Evolutionary conservation across 1,140 invertebrate species (phyloP), one percentile per base, ranked within the genome.

Genomic region (Cyclargus thomasi): DNA sequence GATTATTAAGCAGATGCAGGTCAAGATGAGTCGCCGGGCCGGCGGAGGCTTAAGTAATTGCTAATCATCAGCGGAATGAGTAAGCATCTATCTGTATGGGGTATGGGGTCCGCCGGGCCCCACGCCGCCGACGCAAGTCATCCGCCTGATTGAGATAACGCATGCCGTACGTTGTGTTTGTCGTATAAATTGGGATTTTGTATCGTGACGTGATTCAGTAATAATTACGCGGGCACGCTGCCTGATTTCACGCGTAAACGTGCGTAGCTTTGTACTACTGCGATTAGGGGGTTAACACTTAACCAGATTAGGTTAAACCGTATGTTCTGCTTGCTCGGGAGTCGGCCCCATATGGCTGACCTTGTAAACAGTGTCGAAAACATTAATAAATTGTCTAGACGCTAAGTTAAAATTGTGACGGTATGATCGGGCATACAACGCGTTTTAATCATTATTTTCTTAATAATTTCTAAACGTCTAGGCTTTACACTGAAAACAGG

Each of bases 11-110:
- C 39, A 47, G 39, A 47, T 47, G 39, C 39, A 47, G 39, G 39
- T 47, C 39, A 8, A 47, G 39, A 47, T 47, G 39, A 47, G 55
- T 59, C 55, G 55, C 55, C 55, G 7, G 17, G 18, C 14, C 53
- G 14, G n/a, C 53, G 55, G 18, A 20, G 20, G 55, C 55, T 59
- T 59, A 59, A 59, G 55, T 59, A 59, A 59, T 59, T 59, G 55
- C 55, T 20, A 59, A 59, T 59, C 55, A 59, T 59, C 55, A 59
- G 17, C 6, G n/a, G 4, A 8, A 59, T 59, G 55, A 59, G 21
- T 59, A 59, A 20, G 55, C 55, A 59, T 59, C 20, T 59, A 21
- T 59, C 55, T 17, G 16, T 18, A 6, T 18, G 53, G n/a, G 6
- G 53, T 17, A 16, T 4, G 55, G 55, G 18, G 55, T 20, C 18